Base-by-base conservation (phyloP, 2,797 vertebrate genomes). In the Somateria mollissima region DNA sequence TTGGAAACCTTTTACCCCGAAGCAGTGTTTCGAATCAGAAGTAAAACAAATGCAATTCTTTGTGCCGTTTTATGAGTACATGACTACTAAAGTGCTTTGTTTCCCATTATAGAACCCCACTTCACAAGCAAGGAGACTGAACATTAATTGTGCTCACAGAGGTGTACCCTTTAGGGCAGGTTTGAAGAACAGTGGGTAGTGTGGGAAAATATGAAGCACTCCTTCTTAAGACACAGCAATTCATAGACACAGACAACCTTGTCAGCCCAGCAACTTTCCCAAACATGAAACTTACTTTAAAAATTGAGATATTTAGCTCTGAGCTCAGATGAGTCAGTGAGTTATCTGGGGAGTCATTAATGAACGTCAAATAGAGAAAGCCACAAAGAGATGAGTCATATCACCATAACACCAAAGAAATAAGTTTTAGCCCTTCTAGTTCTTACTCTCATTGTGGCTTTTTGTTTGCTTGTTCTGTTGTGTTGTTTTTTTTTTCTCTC, bases 281-380 rank as follows among this genome's bases (percentile, higher is more conserved):
- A 84, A 71, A 60, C 12, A 54, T 4, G 6, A 72, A 54, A 91
- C 19, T 65, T 72, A 34, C 70, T 92, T 89, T 27, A 72, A 82
- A 90, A 87, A 58, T 15, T 41, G 14, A 72, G 32, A 76, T 73
- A 62, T 67, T 92, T 86, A 78, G 14, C 67, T 90, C 54, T 34
- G 74, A 87, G 61, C 20, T 77, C 30, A 45, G 61, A 85, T 81
- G 79, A 95, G 32, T 95, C 81, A 89, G 27, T 28, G 36, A 77
- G 25, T 49, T 80, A 66, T 89, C 80, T 93, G 69, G n/a, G 36
- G 16, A 71, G 9, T 37, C 32, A 87, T 85, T 92, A 93, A 91
- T 72, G 72, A 92, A 84, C 62, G 70, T 10, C 39, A 89, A 65
- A 92, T 80, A 76, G 91, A 94, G 78, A 1, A 76, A 89, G 25